Percentiles rank a stretch among this genome's conserved stretches.
These are phyloP conservation scores for Sminthurides bifidus DNA, from an alignment of 1,140 invertebrate species.

Conservation along the genomic window DNA sequence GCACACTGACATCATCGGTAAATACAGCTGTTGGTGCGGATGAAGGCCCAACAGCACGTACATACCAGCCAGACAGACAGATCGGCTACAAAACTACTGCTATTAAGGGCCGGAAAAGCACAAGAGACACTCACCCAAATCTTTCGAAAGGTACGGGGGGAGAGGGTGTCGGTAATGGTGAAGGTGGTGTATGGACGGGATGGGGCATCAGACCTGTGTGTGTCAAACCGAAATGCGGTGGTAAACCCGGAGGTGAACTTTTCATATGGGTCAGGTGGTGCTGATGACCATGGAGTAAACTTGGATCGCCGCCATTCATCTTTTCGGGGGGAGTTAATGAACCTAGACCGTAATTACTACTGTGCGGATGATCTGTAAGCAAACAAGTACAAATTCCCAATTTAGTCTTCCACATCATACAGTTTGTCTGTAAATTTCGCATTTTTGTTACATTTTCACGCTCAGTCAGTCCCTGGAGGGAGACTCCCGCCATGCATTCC, in stretches of 20 bases:
- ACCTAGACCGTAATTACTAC: conserved; percentile 32
- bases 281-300: conserved; percentile 31
- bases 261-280: conserved; percentile 32
- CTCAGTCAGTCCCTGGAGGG: too few species aligned
- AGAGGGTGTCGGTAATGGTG: conserved; percentile 47
- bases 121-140: conserved; percentile 36
- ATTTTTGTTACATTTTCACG: too few species aligned
- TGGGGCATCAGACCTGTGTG: conserved; percentile 38
- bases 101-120: too few species aligned
- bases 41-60: too few species aligned
- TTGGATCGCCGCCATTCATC: conserved; percentile 38
- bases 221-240: conserved; percentile 35
- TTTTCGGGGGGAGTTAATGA: conserved; percentile 44
- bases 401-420: too few species aligned
- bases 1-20: too few species aligned
- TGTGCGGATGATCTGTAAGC: conserved; percentile 30
- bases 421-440: too few species aligned
- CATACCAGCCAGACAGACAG: too few species aligned
- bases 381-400: conserved; percentile 2
- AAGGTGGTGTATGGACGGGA: conserved; percentile 62
- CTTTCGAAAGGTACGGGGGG: conserved; percentile 48
- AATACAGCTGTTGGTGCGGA: too few species aligned
- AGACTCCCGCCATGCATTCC: too few species aligned
- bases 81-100: too few species aligned
- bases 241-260: conserved; percentile 28